Evolutionary conservation across 2,888 invertebrate genomes (phyloP).

Genomic region (Priocnemis perturbator): DNA sequence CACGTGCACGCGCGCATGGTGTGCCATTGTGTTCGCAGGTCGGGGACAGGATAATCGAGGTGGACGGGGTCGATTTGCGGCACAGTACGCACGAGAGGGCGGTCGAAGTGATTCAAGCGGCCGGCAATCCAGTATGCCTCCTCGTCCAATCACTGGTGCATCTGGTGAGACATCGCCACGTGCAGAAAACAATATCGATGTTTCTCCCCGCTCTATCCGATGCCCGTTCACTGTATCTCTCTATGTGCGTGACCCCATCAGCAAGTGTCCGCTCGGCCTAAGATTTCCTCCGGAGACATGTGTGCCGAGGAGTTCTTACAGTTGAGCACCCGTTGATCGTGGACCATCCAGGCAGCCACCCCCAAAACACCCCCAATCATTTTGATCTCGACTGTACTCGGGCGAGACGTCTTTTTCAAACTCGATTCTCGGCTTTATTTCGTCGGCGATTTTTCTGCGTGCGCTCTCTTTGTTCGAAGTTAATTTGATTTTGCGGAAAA

Average conservation of each 20-base stretch:
- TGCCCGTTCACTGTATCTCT: slow-evolving; percentile 3
- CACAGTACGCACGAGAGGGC: slow-evolving; percentile 95
- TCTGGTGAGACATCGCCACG: slow-evolving; percentile 79
- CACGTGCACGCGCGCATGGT: slow-evolving; percentile 2
- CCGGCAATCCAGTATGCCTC: slow-evolving; percentile 91
- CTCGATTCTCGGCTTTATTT: too few relatives aligned
- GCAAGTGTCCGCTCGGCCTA: too few relatives aligned
- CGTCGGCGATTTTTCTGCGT: too few relatives aligned
- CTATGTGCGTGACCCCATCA: background rate
- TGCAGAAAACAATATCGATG: slow-evolving; percentile 42
- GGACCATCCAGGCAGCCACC: too few relatives aligned
- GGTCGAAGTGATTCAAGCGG: slow-evolving; percentile 94
- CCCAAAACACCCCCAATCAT: too few relatives aligned
- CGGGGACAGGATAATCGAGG: slow-evolving; percentile 92
- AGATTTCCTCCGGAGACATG: too few relatives aligned
- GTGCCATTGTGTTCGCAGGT: slow-evolving; percentile 78
- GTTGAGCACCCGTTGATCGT: too few relatives aligned
- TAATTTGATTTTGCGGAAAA: too few relatives aligned
- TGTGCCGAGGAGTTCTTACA: too few relatives aligned
- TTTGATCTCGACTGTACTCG: too few relatives aligned
- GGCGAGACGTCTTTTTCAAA: too few relatives aligned
- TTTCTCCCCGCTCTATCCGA: slow-evolving; percentile 14
- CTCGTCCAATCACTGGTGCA: slow-evolving; percentile 90
- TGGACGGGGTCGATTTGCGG: slow-evolving; percentile 93
- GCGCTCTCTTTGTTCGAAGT: too few relatives aligned